Base-by-base conservation (phyloP, 1,140 invertebrate genomes). In the Dreissena polymorpha region DNA sequence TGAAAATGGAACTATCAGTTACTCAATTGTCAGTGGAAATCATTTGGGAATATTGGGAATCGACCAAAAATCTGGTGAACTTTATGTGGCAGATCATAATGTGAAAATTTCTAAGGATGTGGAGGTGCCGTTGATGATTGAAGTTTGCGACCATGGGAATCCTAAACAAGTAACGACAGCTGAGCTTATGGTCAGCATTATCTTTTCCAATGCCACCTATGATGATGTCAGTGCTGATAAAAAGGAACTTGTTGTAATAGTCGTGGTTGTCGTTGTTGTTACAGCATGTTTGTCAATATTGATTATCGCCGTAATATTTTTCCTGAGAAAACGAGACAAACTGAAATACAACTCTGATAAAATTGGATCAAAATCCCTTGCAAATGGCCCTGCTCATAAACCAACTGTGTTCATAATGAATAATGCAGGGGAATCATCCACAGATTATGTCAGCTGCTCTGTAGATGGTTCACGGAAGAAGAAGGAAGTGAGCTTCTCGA, bases 11-110 rank as follows among this genome's bases (percentile, higher is more conserved):
- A 94, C 94, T 86, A 91, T 95, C 12, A 93, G 95, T 72, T 96
- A 95, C 68, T 93, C 93, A 51, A 97, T 98, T 21, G 93, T 95
- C 12, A 94, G 95, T 8, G 97, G 97, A 13, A 97, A 98, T 88
- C 95, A 96, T 7, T 16, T 77, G 53, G 75, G 76, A 14, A 49
- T 84, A 6, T 81, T 86, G 70, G 53, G 53, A 39, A 74, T 86
- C 63, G 81, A 86, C 53, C 53, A 76, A 60, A 80, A 49, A 29
- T 63, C 63, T 57, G 85, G 85, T 21, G 51, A 65, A 10, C 60
- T 86, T 7, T 57, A 12, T 13, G 25, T 86, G 14, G 70, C 74
- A 13, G 50, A 76, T 16, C 72, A 83, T 10, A 55, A 27, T 21
- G 63, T 68, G 23, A 51, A 67, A 18, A 80, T 83, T 63, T 16